Evolutionary conservation across 2,113 vertebrate genomes (phyloP).

Genomic region (Hippocampus mohnikei): DNA sequence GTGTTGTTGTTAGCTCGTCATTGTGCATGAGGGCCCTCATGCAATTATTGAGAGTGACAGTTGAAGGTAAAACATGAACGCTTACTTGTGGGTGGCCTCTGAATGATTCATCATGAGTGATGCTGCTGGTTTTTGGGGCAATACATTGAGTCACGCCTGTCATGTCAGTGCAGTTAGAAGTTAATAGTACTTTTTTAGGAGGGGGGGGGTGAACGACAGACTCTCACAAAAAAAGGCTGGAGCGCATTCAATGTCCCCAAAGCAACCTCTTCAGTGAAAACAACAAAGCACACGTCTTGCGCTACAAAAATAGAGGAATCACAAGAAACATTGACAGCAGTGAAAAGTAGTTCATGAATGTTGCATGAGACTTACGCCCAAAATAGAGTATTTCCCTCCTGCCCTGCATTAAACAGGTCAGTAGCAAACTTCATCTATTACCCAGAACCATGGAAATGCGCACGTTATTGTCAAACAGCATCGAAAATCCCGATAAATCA

Average conservation of each 20-base stretch:
- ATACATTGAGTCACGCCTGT: conserved; percentile 25
- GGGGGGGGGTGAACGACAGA: conserved; percentile 46
- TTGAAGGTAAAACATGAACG: conserved; percentile 13
- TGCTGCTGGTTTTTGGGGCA: conserved; percentile 33
- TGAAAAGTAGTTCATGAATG: conserved; percentile 65
- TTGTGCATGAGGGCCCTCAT: conserved; percentile 9
- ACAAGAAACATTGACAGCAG: conserved; percentile 39
- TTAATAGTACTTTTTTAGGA: conserved; percentile 43
- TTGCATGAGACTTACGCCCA: conserved; percentile 62
- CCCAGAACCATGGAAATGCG: conserved; percentile 16
- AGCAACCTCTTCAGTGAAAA: conserved; percentile 29
- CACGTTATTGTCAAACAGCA: conserved; percentile 5
- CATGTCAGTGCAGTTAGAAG: conserved; percentile 28
- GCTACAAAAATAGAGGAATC: conserved; percentile 33
- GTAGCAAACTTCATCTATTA: conserved; percentile 38
- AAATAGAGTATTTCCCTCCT: conserved; percentile 67
- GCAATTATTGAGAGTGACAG: conserved; percentile 16
- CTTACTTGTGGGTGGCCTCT: conserved; percentile 25
- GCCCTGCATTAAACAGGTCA: conserved; percentile 51
- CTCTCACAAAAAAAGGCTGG: conserved; percentile 37
- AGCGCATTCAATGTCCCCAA: conserved; percentile 28
- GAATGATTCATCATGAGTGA: conserved; percentile 43
- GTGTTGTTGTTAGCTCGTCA: not conserved
- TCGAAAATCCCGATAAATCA: not conserved
- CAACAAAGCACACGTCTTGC: conserved; percentile 35